phyloP scores from a whole-genome alignment of 2,888 invertebrate genomes.

The Drosophila yooni region DNA sequence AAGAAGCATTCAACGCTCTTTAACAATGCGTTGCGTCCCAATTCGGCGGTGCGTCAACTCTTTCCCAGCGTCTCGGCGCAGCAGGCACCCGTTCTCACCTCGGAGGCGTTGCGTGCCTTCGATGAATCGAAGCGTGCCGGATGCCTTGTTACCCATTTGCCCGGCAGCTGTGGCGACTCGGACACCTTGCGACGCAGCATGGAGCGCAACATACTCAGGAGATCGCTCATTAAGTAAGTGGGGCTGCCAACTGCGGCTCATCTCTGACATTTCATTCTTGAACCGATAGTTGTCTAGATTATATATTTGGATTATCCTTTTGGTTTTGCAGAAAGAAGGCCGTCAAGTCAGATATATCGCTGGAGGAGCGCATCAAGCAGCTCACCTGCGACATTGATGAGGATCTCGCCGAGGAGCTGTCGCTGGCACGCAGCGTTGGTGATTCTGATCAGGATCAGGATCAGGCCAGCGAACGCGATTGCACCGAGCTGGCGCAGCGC shows the following conservation, averaged over 20 bases:
- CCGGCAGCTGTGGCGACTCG: constrained; percentile 86
- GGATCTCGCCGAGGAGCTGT: constrained; percentile 81
- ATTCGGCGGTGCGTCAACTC: constrained; percentile 93
- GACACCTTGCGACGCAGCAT: constrained; percentile 91
- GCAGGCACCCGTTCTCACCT: constrained; percentile 88
- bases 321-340: constrained; percentile 82
- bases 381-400: constrained; percentile 94
- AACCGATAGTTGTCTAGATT: neutral
- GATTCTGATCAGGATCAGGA: constrained; percentile 61
- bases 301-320: neutral
- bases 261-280: neutral
- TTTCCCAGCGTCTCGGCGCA: constrained; percentile 90
- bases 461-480: constrained; percentile 56
- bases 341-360: constrained; percentile 88
- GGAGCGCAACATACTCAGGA: constrained; percentile 92
- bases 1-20: constrained; percentile 85
- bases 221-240: constrained; percentile 91
- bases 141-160: constrained; percentile 84
- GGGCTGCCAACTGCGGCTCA: neutral
- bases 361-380: constrained; percentile 94
- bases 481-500: constrained; percentile 85
- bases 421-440: constrained; percentile 51
- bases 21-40: constrained; percentile 86
- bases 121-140: constrained; percentile 88
- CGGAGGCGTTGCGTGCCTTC: constrained; percentile 90